Evolutionary conservation across 2,113 vertebrate species (phyloP), one percentile per base, ranked within the genome.

Genomic region (Perca fluviatilis): DNA sequence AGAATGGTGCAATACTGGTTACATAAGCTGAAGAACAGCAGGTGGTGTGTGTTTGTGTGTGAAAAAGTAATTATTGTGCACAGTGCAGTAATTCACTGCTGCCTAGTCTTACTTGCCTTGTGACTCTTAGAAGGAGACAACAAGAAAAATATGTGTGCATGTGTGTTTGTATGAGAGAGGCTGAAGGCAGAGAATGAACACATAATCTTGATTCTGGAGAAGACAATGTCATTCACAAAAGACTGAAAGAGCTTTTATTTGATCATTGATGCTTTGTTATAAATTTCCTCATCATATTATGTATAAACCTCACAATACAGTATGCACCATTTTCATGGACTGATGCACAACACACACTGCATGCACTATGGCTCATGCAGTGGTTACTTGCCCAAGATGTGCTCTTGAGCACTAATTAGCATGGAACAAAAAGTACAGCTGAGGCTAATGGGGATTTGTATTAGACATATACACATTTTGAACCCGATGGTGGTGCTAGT

Each of bases 1-100:
- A 74, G 25, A 57, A 10, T 19, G 30, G 30, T 25, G 21, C 33
- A 50, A 74, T 51, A 23, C 27, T 50, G 70, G 40, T 86, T 87
- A 74, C 30, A 30, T 30, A 30, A 30, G 30, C 30, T 4, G 30
- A 61, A 77, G 15, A 40, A 70, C 56, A 85, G 43, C 68, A 63
- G 14, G 7, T 53, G 49, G 64, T 54, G 54, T 51, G 49, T 43
- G 50, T 71, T 1, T 33, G 33, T 33, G 61, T 62, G 60, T 16
- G 40, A 64, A 30, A 58, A 10, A 1, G 14, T 15, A 69, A 53
- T 64, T 77, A 69, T 60, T 62, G 33, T 58, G 49, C n/a, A 80
- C 51, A 60, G 64, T 78, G n/a, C 74, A 56, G 47, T 51, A 43
- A 74, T 49, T 25, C 75, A 40, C 7, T 23, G 30, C 65, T 19